Conservation (phyloP, 2,113 vertebrate species). For the Cyanoderma ruficeps region DNA sequence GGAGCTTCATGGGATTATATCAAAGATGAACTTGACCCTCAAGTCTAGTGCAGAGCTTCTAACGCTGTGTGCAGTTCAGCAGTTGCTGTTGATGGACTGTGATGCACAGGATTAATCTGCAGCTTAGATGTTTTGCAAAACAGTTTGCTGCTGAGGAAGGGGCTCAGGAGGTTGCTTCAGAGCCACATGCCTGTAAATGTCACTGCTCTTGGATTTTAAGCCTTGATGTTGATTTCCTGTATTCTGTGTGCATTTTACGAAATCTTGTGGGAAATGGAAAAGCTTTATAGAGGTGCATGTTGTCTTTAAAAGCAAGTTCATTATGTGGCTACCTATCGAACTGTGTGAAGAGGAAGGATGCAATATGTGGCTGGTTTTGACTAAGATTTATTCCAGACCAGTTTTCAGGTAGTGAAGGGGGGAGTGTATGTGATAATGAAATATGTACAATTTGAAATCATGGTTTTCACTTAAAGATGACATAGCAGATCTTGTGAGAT, state of each 20-base stretch:
- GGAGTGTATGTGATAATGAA: not conserved
- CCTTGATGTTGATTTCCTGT: not conserved
- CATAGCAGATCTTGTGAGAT: not conserved
- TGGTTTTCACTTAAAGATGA: not conserved
- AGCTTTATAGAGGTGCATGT: not conserved
- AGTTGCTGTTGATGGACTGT: not conserved
- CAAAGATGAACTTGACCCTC: slow-evolving; percentile 16
- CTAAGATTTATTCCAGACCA: not conserved
- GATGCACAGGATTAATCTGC: not conserved
- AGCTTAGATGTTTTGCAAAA: not conserved
- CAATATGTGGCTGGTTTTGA: not conserved
- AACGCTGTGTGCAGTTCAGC: not conserved
- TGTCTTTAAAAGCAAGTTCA: not conserved
- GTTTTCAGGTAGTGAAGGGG: not conserved
- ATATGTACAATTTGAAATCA: not conserved
- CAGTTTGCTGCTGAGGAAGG: not conserved
- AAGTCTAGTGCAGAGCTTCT: not conserved
- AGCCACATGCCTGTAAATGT: not conserved
- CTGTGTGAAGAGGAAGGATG: not conserved
- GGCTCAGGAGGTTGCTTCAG: not conserved
- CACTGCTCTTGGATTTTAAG: not conserved
- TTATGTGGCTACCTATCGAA: not conserved
- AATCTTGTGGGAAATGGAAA: not conserved
- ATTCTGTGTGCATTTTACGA: not conserved
- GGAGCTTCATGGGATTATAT: not conserved